Base-by-base conservation (phyloP, 2,888 invertebrate genomes). In the Protophormia terraenovae region DNA sequence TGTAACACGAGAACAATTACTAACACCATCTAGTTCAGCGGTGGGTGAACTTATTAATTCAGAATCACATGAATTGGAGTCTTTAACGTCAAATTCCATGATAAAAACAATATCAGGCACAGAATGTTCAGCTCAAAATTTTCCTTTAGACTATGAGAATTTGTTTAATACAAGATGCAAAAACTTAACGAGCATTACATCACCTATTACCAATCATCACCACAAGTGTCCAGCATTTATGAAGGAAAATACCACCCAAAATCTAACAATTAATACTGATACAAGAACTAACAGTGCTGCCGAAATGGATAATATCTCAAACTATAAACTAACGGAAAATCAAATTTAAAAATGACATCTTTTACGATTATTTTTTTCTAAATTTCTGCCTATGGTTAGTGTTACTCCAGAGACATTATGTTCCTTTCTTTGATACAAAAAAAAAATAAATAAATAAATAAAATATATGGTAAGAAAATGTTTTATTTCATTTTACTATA, bases 61-160 rank as follows among this genome's bases (percentile, higher is more conserved):
- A 2, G 93, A 93, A 88, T 91, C 93, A 12, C 92, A 93, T 86
- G 93, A 93, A 82, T 85, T 93, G 27, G 92, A 92, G 85, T 93
- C 93, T 0, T 86, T 93, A 3, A 92, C 91, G 62, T 92, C 92
- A 7, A 93, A 90, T 86, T 92, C 91, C 38, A 82, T 92, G 29
- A 91, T 92, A 10, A 93, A 92, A 89, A 91, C 92, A 1, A 91
- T 92, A 84, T 91, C 91, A 6, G 91, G 91, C 22, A 87, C 88
- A 2, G 92, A 92, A 72, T 89, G 89, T 76, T 89, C 89, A 10
- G 41, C 64, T 12, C 90, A 91, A 76, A 87, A 89, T 5, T 76
- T 88, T 12, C 89, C 90, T n/a, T 87, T 88, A 14, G 90, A 91
- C 77, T 89, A 89, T 60, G 90, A 92, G 81, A 90, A 91, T 83